phyloP scores from a whole-genome alignment of 2,888 invertebrate genomes.

The Noctua fimbriata region DNA sequence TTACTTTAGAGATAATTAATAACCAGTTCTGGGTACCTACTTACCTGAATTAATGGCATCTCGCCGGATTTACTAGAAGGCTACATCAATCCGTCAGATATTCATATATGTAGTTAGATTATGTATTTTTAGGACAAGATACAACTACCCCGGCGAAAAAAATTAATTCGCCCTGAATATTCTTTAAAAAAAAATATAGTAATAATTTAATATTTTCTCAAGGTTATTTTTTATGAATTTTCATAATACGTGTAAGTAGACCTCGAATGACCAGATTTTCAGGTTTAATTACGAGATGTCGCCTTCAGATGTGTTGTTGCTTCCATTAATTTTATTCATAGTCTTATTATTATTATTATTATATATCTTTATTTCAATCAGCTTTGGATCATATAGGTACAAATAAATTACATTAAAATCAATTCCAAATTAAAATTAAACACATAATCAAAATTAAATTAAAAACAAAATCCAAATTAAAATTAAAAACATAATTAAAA shows the following conservation, averaged over 20 bases:
- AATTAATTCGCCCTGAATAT: background rate
- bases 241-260: background rate
- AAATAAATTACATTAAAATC: too few species aligned
- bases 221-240: background rate
- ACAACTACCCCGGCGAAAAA: background rate
- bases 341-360: too few species aligned
- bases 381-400: too few species aligned
- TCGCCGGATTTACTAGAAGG: background rate
- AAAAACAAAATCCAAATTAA: too few species aligned
- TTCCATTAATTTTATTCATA: background rate
- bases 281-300: background rate
- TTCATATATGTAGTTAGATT: background rate
- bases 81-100: background rate
- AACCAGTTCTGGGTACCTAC: background rate
- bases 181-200: background rate
- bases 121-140: background rate
- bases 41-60: background rate
- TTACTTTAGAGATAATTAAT: background rate
- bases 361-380: too few species aligned
- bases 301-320: background rate
- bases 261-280: background rate
- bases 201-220: background rate
- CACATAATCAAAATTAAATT: too few species aligned
- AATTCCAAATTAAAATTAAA: too few species aligned
- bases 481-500: too few species aligned